These are phyloP conservation scores for Sciurus vulgaris DNA, from an alignment of 2,797 vertebrate species.

Conservation along the genomic window DNA sequence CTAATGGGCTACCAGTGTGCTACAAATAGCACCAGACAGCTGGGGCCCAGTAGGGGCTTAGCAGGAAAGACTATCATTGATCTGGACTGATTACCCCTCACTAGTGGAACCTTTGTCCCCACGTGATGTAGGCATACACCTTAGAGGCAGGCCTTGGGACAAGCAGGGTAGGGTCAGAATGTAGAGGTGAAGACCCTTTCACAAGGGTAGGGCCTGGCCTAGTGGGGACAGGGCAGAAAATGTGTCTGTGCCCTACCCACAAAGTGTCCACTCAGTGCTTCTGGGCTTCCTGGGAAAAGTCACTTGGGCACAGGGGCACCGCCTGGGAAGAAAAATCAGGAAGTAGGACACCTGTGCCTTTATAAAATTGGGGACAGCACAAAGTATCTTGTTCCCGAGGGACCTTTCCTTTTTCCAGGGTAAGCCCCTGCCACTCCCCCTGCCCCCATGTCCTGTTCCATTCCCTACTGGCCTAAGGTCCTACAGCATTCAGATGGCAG, in stretches of 20 bases:
- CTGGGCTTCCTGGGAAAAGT: background rate
- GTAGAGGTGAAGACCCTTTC: no score
- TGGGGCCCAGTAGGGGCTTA: background rate
- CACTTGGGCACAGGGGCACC: fast-evolving
- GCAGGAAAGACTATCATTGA: background rate
- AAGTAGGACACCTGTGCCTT: background rate
- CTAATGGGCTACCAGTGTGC: no score
- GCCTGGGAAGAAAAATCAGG: background rate
- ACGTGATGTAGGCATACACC: background rate
- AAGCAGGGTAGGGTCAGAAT: background rate
- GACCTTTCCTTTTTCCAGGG: background rate
- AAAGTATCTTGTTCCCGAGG: background rate
- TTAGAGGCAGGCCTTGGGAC: background rate
- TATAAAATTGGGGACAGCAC: background rate
- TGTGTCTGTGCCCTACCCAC: background rate
- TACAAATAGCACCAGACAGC: background rate
- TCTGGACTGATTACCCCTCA: fast-evolving
- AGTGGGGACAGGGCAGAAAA: background rate
- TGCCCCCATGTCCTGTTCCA: background rate
- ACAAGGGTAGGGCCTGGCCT: fast-evolving
- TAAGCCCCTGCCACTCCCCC: background rate
- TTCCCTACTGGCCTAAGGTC: no score
- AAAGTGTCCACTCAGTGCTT: background rate
- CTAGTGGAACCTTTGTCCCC: fast-evolving
- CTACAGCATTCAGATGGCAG: background rate